Evolutionary conservation across 2,113 vertebrate species (phyloP), one percentile per base, ranked within the genome.

Genomic region (Maccullochella peelii): DNA sequence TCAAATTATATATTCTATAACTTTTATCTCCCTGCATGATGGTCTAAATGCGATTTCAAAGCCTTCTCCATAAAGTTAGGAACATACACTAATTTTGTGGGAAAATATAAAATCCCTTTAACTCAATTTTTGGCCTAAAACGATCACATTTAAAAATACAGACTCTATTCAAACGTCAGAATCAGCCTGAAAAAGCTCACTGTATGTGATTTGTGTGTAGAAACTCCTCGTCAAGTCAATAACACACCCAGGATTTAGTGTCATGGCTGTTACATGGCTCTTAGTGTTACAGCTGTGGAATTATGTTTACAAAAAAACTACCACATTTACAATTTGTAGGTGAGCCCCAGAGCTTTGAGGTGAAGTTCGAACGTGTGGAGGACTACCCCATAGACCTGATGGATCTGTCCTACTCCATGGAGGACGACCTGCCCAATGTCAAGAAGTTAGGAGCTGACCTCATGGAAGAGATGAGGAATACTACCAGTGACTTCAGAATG

Each of bases 341-440:
- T 23, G n/a, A 81, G 47, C 27, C 71, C 4, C 54, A 52, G 40
- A 82, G 42, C 62, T 77, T 77, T 44, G 63, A 76, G 47, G 65
- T 82, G 20, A 76, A 61, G 80, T 82, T 82, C 44, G 69, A 33
- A 14, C 54, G 71, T 63, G 36, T 77, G 25, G 73, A 71, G 25
- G 65, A 55, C 47, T 63, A 77, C 47, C 63, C 63, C 5, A 62
- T 69, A 61, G 71, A 82, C 54, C 55, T 79, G 82, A 68, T 84
- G 76, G 62, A 68, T 30, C 20, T 73, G 30, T 67, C 44, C 49
- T 75, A 75, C 71, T 38, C 62, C 61, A 78, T 77, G 74, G 47
- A 82, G 54, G 61, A 75, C 12, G 50, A 75, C 67, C 62, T 83
- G 52, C 33, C 67, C 67, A 55, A 57, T n/a, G 68, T 83, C 50